A percentile compares a stretch with the other conserved stretches of the same genome.
Conservation (phyloP, 2,888 invertebrate genomes). For the Mimas tiliae region DNA sequence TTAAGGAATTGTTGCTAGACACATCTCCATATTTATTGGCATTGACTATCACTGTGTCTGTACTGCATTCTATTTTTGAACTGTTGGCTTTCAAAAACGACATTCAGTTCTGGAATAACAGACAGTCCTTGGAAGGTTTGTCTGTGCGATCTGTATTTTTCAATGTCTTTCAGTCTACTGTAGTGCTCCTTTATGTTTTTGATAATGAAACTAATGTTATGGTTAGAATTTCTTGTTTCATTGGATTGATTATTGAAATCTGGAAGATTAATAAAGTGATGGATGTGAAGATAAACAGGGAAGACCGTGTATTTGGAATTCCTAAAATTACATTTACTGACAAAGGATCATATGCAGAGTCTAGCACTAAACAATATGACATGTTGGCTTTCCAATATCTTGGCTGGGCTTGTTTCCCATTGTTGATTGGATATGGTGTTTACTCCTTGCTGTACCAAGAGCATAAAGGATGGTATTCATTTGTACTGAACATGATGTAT, state of each 20-base stretch:
- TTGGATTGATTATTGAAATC: conserved; percentile 97
- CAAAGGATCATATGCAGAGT: conserved; percentile 98
- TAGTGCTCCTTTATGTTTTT: conserved; percentile 97
- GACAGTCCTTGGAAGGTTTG: conserved; percentile 97
- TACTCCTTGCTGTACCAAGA: conserved; percentile 98
- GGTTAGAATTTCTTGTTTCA: conserved; percentile 96
- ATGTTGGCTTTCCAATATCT: conserved; percentile 98
- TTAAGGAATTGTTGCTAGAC: conserved; percentile 97
- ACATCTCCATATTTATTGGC: conserved; percentile 98
- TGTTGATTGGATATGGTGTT: conserved; percentile 95
- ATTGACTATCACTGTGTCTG: conserved; percentile 95
- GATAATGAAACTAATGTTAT: conserved; percentile 99
- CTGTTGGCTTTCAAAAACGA: conserved; percentile 99
- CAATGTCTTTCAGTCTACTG: conserved; percentile 97
- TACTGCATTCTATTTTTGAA: conserved; percentile 99
- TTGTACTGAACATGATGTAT: conserved; percentile 97
- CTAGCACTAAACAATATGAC: conserved; percentile 97
- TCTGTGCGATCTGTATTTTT: conserved; percentile 99
- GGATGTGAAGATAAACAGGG: conserved; percentile 91
- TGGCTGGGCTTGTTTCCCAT: conserved; percentile 97
- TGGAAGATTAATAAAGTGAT: conserved; percentile 99
- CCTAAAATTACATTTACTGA: conserved; percentile 94
- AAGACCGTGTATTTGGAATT: conserved; percentile 90
- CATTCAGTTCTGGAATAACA: conserved; percentile 99
- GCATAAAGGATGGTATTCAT: conserved; percentile 99